Evolutionary conservation across 53 echinoderm and acorn worm species (phyloP).

Genomic region (Temnopleurus reevesii): DNA sequence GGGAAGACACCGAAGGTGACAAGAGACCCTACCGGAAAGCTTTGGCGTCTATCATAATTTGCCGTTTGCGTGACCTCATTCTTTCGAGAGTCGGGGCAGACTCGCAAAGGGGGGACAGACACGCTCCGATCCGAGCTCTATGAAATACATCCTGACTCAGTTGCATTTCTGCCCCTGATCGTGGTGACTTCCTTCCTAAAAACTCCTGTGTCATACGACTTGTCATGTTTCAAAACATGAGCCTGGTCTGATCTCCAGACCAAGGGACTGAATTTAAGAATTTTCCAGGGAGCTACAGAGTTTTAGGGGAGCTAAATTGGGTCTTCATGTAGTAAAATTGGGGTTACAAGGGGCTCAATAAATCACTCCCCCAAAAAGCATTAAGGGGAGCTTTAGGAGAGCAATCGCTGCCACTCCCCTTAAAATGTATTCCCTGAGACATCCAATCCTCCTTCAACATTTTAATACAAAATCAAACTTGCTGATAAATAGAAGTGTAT

Average conservation of each 20-base stretch:
- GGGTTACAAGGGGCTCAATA: too few relatives aligned
- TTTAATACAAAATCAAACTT: too few relatives aligned
- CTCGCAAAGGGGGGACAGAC: neutral
- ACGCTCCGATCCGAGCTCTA: neutral
- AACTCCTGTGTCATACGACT: conserved; percentile 36
- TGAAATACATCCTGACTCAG: conserved; percentile 46
- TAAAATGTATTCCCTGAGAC: too few relatives aligned
- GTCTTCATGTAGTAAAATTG: too few relatives aligned
- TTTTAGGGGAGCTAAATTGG: too few relatives aligned
- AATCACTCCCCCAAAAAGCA: too few relatives aligned
- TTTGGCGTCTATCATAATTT: conserved; percentile 43
- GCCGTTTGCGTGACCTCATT: conserved; percentile 36
- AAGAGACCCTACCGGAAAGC: conserved; percentile 34
- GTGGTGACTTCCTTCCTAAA: conserved; percentile 19
- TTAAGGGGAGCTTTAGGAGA: too few relatives aligned
- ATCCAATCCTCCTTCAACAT: too few relatives aligned
- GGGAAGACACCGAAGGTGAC: neutral
- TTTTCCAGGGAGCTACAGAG: too few relatives aligned
- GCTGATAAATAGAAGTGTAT: too few relatives aligned
- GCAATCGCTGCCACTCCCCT: too few relatives aligned
- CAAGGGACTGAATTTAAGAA: too few relatives aligned
- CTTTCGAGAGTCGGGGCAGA: neutral
- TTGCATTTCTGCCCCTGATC: conserved; percentile 23
- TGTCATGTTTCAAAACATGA: conserved; percentile 48
- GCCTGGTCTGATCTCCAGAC: neutral